Evolutionary conservation across 2,888 invertebrate genomes (phyloP), one percentile per base, ranked within the genome.

Genomic region (Melieria picta): DNA sequence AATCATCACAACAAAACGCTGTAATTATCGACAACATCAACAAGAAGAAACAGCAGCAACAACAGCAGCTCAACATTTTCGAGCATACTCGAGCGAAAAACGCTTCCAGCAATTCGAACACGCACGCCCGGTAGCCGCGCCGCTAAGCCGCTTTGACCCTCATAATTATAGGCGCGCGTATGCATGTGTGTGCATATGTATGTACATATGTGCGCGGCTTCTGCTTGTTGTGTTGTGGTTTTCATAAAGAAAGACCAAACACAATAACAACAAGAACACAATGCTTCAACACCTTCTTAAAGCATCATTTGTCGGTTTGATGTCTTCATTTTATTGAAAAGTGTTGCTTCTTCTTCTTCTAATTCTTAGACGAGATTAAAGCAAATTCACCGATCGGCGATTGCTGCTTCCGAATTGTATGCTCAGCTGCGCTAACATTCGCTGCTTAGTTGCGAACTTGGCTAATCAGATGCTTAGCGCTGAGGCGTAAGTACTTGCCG

Each of bases 121-220:
- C 79, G 75, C 76, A 79, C 79, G 77, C 77, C 71, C 72, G 64
- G 11, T 13, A 52, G 13, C 52, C 13, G 11, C 11, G 7, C 11
- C 9, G 5, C 45, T 61, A 11, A 5, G 11, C 10, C 60, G 7
- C 62, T 46, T 6, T 48, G 48, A 13, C 62, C 62, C 62, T 62
- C 48, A 30, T 62, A 62, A 62, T 62, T 62, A 62, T 47, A 62
- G 46, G 47, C 48, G 46, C 11, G 10, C 11, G 61, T 62, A 16
- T 43, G 61, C n/a, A 7, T 16, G 30, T 30, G 30, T 30, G 30
- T 30, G 30, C 30, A 1, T 30, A 30, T 30, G 30, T 30, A 30
- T 30, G 30, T 30, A 16, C 1, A 1, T 4, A n/a, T n/a, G 11
- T 45, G 13, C 52, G 46, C 13, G 46, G 70, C 70, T 71, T 65